Evolutionary conservation across 2,797 vertebrate species (phyloP).

Genomic region (Pseudochirops corinnae): DNA sequence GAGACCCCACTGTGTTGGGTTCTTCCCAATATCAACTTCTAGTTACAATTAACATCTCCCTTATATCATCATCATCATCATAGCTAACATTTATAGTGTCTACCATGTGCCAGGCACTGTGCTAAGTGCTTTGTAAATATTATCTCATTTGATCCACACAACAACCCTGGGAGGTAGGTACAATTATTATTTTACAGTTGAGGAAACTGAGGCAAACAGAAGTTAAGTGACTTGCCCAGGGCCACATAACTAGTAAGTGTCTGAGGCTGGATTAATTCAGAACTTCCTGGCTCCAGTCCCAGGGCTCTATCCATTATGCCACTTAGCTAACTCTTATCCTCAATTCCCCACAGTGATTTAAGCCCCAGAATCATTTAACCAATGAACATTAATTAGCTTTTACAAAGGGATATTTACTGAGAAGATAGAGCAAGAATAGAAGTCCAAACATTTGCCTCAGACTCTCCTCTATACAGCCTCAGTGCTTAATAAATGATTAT

Average conservation of each 20-base stretch:
- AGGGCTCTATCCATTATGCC: neutral
- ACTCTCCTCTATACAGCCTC: neutral
- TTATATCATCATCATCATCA: neutral
- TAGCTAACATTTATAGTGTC: neutral
- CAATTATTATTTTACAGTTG: neutral
- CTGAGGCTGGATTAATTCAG: neutral
- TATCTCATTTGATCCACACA: neutral
- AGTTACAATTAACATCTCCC: neutral
- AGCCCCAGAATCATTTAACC: neutral
- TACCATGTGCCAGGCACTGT: neutral
- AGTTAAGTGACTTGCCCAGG: neutral
- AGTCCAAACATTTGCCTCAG: neutral
- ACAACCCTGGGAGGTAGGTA: neutral
- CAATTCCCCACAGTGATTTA: neutral
- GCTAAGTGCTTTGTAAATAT: neutral
- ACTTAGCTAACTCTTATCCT: neutral
- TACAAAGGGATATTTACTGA: neutral
- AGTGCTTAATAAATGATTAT: neutral
- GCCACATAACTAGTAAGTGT: neutral
- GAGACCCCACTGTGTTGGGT: neutral
- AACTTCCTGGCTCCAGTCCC: neutral
- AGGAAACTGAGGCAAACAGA: neutral
- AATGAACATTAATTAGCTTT: neutral
- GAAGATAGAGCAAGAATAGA: neutral
- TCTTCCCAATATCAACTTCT: neutral